phyloP scores from a whole-genome alignment of 2,797 vertebrate species.

The Ctenosaura bakeri region DNA sequence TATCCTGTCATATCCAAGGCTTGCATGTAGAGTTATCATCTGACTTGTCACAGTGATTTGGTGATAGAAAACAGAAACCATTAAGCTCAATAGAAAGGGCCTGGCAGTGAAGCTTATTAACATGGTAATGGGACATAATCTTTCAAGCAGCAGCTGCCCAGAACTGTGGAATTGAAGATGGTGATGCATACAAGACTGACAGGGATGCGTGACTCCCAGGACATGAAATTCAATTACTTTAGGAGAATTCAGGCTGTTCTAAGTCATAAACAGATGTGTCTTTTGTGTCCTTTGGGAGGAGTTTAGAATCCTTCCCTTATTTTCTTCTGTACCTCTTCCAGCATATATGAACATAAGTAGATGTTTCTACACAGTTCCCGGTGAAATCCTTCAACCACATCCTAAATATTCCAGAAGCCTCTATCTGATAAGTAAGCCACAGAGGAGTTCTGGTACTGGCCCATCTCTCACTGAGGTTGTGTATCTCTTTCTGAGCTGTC shows the following conservation, averaged over 20 bases:
- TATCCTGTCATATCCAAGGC: background rate
- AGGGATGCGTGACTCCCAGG: background rate
- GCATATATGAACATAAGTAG: background rate
- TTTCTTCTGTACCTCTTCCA: background rate
- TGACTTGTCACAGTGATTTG: constrained; percentile 27
- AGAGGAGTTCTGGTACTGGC: background rate
- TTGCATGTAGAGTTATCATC: background rate
- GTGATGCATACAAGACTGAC: constrained; percentile 11
- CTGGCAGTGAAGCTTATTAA: constrained; percentile 22
- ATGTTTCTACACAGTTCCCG: background rate
- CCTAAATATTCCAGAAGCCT: background rate
- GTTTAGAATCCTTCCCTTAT: background rate
- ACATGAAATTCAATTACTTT: constrained; percentile 30
- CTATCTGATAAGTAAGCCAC: background rate
- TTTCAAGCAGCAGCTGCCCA: constrained; percentile 19
- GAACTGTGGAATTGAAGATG: background rate
- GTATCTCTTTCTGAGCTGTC: background rate
- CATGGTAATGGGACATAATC: constrained; percentile 5
- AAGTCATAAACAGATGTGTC: background rate
- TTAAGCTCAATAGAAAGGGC: constrained; percentile 8
- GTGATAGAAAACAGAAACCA: constrained; percentile 34
- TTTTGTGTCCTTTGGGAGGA: background rate
- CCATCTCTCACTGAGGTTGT: background rate
- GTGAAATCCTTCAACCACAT: background rate
- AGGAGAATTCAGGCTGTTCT: background rate